These are phyloP conservation scores for Linyphia triangularis DNA, from an alignment of 2,888 invertebrate species.

Conservation along the genomic window DNA sequence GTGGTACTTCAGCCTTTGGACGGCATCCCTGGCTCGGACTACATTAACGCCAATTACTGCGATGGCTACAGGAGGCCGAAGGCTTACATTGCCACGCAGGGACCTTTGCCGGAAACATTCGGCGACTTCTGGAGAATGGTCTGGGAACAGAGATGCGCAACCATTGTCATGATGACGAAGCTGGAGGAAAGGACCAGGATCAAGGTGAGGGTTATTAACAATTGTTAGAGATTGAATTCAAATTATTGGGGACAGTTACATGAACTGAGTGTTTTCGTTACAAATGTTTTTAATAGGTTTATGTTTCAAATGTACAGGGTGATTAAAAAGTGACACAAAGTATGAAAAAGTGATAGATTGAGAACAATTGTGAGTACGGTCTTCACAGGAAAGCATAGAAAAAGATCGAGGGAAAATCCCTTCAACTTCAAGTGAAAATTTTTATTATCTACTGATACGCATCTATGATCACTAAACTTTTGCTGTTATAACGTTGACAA, in stretches of 20 bases:
- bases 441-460: no score
- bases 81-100: slow-evolving; percentile 98
- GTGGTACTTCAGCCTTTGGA: slow-evolving; percentile 95
- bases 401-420: no score
- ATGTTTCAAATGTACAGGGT: no score
- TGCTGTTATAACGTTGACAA: no score
- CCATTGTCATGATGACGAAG: slow-evolving; percentile 99
- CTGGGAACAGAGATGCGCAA: slow-evolving; percentile 96
- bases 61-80: slow-evolving; percentile 99
- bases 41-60: slow-evolving; percentile 99
- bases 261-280: neutral
- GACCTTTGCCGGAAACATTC: slow-evolving; percentile 97
- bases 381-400: no score
- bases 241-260: neutral
- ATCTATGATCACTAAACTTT: no score
- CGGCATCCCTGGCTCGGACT: slow-evolving; percentile 94
- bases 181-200: slow-evolving; percentile 97
- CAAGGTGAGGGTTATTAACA: slow-evolving; percentile 82
- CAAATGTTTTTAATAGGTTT: no score
- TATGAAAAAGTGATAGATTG: no score
- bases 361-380: no score
- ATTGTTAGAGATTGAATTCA: no score
- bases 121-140: slow-evolving; percentile 99
- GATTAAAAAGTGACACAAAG: no score
- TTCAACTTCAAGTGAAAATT: no score